Base-by-base conservation (phyloP, 2,797 vertebrate species). In the Antennarius maculatus region DNA sequence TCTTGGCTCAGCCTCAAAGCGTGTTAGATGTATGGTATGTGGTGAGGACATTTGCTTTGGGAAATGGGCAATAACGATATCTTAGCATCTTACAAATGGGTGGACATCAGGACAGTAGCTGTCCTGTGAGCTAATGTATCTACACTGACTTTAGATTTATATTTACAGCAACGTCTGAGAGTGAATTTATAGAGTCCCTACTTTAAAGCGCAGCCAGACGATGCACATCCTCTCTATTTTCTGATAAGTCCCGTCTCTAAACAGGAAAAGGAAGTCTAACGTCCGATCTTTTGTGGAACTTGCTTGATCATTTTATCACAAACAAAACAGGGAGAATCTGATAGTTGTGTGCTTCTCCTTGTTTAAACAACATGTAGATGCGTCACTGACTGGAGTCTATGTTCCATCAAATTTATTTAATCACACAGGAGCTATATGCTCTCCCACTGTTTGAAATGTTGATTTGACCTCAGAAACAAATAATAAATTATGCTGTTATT, bases 261-360 rank as follows among this genome's bases (percentile, higher is more conserved):
- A 92, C 88, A 90, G 89, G 88, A 92, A 91, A 69, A 75, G 88
- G 89, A 90, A 83, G 84, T 78, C 74, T 47, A 55, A 87, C 80
- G 83, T 83, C 54, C 63, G 80, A 71, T 76, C 86, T 83, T 87
- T 87, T 86, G 83, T 79, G 82, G 77, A 37, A 31, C 62, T 78
- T 74, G 82, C 81, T 80, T 82, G 67, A 85, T 87, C 79, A 85
- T 88, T 76, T 58, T 77, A 85, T 79, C 82, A 66, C 61, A 74
- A 76, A 68, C 60, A 79, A 77, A 87, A 82, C 37, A 65, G 52
- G 59, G 39, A 68, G 42, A 76, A 82, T 80, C 45, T 72, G 46
- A 83, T 85, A 85, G 62, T 87, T 77, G 85, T 83, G 87, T 34
- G 82, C 82, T 88, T 79, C 62, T 31, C 66, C n/a, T 71, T 84